Base-by-base conservation (phyloP, 1,140 invertebrate species). In the Mactra quadrangularis region DNA sequence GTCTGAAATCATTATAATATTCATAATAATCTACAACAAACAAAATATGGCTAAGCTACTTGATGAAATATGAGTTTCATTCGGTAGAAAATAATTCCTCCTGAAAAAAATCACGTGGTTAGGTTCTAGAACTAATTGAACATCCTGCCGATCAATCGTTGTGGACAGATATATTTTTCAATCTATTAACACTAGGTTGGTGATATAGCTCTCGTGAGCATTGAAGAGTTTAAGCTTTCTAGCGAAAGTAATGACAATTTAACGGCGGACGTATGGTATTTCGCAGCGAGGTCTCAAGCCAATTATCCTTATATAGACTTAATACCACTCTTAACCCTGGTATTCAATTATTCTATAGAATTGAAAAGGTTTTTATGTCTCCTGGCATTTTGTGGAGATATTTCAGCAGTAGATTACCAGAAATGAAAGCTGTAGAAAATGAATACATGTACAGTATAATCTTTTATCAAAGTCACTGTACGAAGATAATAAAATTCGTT, bases 251-350 rank as follows among this genome's bases (percentile, higher is more conserved):
- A 78, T 78, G 76, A 78, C 59, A 41, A 50, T 68, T 55, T 78
- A 68, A 68, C 76, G 33, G 76, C 60, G 57, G 38, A 53, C 60
- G 76, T 78, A 78, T 78, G 76, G 22, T 53, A 68, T 78, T 78
- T 68, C 76, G 52, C 76, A 52, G 60, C 45, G 62, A 50, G 64
- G 62, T 64, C 76, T 64, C 76, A 33, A 68, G 38, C 76, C 76
- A 78, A 78, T 78, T 78, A 78, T 47, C 47, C 7, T 33, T 31
- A 68, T 45, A 68, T 68, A 68, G 45, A 38, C 41, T 50, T 25
- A 41, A 45, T 50, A 41, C 15, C 38, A 41, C 15, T n/a, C n/a
- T 41, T 6, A 41, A 15, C 38, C 15, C 15, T 41, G 6, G 15
- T 15, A 41, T 41, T 41, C 15, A 41, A 7, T 41, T 41, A 6